Conservation (phyloP, 2,797 vertebrate genomes). For the Myotis planiceps region DNA sequence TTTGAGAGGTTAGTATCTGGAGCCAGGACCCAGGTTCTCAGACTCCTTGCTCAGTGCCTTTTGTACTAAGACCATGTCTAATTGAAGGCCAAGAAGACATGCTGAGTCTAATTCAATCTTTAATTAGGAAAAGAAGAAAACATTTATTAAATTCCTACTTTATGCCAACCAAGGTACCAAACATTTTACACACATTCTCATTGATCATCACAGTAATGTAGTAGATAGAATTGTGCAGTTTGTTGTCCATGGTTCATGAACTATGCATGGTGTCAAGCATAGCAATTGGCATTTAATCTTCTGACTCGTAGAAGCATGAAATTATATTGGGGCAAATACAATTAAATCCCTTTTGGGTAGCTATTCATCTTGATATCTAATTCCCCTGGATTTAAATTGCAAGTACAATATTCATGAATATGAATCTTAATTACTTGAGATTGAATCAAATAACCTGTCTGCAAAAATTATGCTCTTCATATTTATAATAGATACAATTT, state of each 20-base stretch:
- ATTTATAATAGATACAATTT: conserved; percentile 3
- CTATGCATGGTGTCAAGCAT: background rate
- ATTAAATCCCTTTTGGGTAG: background rate
- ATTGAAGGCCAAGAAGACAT: background rate
- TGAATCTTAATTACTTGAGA: conserved; percentile 17
- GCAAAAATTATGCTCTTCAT: background rate
- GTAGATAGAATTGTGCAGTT: background rate
- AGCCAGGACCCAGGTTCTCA: background rate
- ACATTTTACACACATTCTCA: background rate
- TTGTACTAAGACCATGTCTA: background rate
- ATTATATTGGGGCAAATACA: background rate
- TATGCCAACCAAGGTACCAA: background rate
- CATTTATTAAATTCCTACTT: background rate
- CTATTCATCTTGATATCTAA: background rate
- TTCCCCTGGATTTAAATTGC: conserved; percentile 24
- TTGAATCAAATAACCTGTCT: background rate
- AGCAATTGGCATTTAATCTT: background rate
- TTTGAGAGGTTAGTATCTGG: conserved; percentile 13
- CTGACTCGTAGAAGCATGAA: conserved; percentile 19
- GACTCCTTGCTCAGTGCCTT: background rate
- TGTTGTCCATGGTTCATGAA: background rate
- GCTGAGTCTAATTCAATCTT: background rate
- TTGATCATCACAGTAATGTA: background rate
- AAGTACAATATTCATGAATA: background rate
- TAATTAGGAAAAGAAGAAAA: background rate